These are phyloP conservation scores for Carcina quercana DNA, from an alignment of 2,888 invertebrate genomes.

Conservation along the genomic window DNA sequence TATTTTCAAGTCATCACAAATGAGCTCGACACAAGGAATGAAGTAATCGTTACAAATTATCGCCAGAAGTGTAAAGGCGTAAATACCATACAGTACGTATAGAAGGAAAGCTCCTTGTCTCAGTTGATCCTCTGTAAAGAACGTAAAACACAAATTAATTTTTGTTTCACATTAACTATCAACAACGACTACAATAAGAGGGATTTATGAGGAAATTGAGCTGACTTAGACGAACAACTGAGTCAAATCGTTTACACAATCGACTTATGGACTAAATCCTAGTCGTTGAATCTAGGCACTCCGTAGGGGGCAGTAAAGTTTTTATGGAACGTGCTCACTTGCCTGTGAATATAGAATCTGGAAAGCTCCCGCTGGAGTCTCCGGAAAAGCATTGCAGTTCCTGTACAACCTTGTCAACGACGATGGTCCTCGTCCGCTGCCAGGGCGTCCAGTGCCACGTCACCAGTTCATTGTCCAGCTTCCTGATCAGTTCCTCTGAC, in stretches of 20 bases:
- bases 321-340: conserved; percentile 12
- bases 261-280: too few relatives aligned
- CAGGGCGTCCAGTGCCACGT: conserved; percentile 66
- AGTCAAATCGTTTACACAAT: too few relatives aligned
- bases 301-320: too few relatives aligned
- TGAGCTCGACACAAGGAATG: conserved; percentile 90
- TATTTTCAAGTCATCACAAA: conserved; percentile 85
- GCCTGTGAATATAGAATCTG: conserved; percentile 60
- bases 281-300: too few relatives aligned
- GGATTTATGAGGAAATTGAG: too few relatives aligned
- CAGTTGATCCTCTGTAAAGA: conserved; percentile 62
- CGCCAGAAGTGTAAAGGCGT: conserved; percentile 89
- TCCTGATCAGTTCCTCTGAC: conserved; percentile 38
- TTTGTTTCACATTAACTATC: too few relatives aligned
- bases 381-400: conserved; percentile 28
- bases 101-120: conserved; percentile 85
- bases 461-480: conserved; percentile 36
- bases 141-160: too few relatives aligned
- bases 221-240: too few relatives aligned
- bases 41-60: conserved; percentile 95
- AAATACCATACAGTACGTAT: conserved; percentile 84
- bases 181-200: too few relatives aligned
- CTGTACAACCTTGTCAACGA: conserved; percentile 33
- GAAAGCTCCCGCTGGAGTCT: conserved; percentile 74
- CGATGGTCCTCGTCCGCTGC: conserved; percentile 45